A percentile compares a stretch with the other conserved stretches of the same genome.
These are phyloP conservation scores for Rhogogaster chlorosoma DNA, from an alignment of 2,888 invertebrate genomes.

Conservation along the genomic window DNA sequence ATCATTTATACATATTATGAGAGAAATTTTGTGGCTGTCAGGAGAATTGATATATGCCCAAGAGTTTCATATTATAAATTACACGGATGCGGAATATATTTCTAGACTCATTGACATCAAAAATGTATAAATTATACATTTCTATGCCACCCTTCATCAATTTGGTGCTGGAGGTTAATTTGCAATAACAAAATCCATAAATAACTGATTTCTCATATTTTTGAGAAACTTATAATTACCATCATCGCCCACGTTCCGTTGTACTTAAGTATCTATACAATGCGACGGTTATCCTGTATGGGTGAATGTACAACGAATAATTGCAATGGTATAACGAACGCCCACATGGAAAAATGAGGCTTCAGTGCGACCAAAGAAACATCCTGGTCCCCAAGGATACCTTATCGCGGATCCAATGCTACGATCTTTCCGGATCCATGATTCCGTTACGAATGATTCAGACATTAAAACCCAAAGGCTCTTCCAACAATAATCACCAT, in stretches of 20 bases:
- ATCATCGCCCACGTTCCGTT: background rate
- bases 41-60: background rate
- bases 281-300: background rate
- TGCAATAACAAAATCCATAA: background rate
- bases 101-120: background rate
- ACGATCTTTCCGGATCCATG: conserved; percentile 35
- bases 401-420: conserved; percentile 22
- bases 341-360: conserved; percentile 6
- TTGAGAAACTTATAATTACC: background rate
- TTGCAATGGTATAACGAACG: conserved; percentile 1
- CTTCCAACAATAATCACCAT: conserved; percentile 5
- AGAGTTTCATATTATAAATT: background rate
- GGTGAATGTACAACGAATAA: background rate
- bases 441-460: conserved; percentile 29
- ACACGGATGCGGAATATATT: background rate
- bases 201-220: background rate
- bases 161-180: background rate
- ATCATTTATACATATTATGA: too few species aligned
- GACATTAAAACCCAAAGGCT: conserved; percentile 10
- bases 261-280: background rate
- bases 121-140: background rate
- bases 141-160: background rate
- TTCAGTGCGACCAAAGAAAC: background rate
- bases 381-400: conserved; percentile 44
- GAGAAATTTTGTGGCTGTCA: background rate